Evolutionary conservation across 2,888 invertebrate genomes (phyloP).

Genomic region (Lasioglossum lativentre): DNA sequence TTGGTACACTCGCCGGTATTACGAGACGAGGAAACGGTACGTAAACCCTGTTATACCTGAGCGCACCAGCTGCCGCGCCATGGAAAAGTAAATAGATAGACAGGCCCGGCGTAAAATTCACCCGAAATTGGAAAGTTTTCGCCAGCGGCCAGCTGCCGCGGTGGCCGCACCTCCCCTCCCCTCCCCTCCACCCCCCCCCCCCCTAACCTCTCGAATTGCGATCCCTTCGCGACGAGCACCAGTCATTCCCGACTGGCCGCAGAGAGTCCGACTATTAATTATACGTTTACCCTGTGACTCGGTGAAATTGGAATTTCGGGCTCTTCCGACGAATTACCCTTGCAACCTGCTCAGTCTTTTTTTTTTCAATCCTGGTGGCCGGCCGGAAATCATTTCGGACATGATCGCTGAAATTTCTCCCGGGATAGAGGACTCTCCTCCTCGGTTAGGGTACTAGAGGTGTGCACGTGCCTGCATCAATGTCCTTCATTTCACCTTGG

Average conservation of each 20-base stretch:
- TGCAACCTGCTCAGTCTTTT: no score
- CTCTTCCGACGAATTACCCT: neutral
- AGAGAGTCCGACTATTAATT: conserved; percentile 38
- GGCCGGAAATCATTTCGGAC: no score
- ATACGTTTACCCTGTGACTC: neutral
- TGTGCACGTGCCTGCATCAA: no score
- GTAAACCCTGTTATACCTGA: conserved; percentile 59
- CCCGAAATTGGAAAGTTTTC: conserved; percentile 67
- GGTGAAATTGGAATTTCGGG: conserved; percentile 15
- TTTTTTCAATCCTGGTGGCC: no score
- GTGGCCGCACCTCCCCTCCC: no score
- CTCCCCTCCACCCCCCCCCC: no score
- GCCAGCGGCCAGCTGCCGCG: conserved; percentile 41
- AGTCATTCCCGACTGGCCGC: neutral
- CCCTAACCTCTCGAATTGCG: conserved; percentile 9
- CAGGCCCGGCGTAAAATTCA: conserved; percentile 64
- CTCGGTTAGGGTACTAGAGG: no score
- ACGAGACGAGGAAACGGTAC: conserved; percentile 45
- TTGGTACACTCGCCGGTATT: conserved; percentile 58
- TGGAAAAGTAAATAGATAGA: conserved; percentile 70
- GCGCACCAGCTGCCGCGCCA: conserved; percentile 60
- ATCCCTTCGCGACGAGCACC: conserved; percentile 1
- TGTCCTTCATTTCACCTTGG: neutral
- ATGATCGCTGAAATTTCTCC: no score
- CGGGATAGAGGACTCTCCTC: no score